phyloP scores from a whole-genome alignment of 1,140 invertebrate species.

The Zaprionus taronus region DNA sequence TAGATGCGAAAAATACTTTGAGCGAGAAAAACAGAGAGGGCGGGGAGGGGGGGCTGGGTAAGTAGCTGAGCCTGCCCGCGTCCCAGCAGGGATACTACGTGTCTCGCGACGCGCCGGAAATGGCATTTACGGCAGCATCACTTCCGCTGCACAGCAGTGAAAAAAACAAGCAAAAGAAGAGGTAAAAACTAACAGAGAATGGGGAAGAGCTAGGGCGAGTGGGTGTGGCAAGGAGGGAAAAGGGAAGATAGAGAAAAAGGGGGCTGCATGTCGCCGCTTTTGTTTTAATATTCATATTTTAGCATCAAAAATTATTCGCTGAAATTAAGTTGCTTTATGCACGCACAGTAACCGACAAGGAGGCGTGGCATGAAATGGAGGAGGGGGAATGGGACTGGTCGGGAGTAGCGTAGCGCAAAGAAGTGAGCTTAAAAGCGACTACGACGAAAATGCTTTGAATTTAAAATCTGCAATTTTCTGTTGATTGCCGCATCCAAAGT shows the following conservation, averaged over 20 bases:
- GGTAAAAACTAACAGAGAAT: slow-evolving; percentile 40
- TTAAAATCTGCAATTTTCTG: slow-evolving; percentile 83
- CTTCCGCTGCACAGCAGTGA: slow-evolving; percentile 20
- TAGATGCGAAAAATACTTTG: slow-evolving; percentile 60
- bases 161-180: slow-evolving; percentile 2
- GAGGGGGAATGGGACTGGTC: neutral
- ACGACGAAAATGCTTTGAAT: slow-evolving; percentile 77
- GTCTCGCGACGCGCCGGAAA: slow-evolving; percentile 56
- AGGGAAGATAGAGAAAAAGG: neutral
- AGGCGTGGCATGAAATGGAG: neutral
- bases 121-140: slow-evolving; percentile 60
- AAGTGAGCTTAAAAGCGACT: slow-evolving; percentile 64
- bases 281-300: slow-evolving; percentile 83
- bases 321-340: slow-evolving; percentile 75
- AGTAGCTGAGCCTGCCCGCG: slow-evolving; percentile 32
- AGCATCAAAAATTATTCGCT: slow-evolving; percentile 78
- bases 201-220: slow-evolving; percentile 34
- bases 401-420: slow-evolving; percentile 16
- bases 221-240: no score
- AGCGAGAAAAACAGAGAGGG: slow-evolving; percentile 47
- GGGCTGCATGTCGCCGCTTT: slow-evolving; percentile 51
- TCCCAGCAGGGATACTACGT: slow-evolving; percentile 24
- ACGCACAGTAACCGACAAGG: slow-evolving; percentile 32
- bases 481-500: slow-evolving; percentile 75
- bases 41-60: slow-evolving; percentile 14